Evolutionary conservation across 2,888 invertebrate species (phyloP), one percentile per base, ranked within the genome.

Genomic region (Synanthedon tipuliformis): DNA sequence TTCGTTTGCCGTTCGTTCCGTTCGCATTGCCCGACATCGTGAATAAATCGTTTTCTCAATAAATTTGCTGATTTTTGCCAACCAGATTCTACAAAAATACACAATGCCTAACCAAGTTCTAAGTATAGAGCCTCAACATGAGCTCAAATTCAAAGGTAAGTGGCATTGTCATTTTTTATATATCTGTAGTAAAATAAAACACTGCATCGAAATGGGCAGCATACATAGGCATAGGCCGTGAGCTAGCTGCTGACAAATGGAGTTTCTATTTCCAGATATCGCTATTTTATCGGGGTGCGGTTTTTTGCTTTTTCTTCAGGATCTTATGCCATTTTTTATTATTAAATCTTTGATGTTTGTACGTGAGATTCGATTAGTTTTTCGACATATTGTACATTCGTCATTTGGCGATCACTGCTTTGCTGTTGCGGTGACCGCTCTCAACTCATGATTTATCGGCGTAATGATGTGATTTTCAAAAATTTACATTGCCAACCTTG

Each of bases 141-240:
- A 96, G 88, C 91, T 96, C 71, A 94, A 92, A 89, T 96, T 96
- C 89, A 91, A 92, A 90, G 96, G 96, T 96, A 89, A 92, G 92
- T 85, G 59, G 61, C 65, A 3, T 56, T 58, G 64, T 64, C 60
- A 65, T 68, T 63, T 68, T 55, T 34, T 10, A 10, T 34, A 34
- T 34, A 8, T 10, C 34, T 10, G 40, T 8, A 16, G 40, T 40
- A 34, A 49, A 49, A 15, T 49, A 11, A 49, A 61, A 69, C 65
- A 63, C 73, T 76, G 77, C 79, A 78, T 76, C 76, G 71, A 75
- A 76, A 77, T 75, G 64, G 69, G 68, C 59, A 69, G 68, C 73
- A 69, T 65, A 69, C 70, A 71, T 78, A 76, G 74, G 69, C 70
- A 71, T 78, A 76, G 74, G 78, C 78, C 76, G 80, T 72, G 71